phyloP scores from a whole-genome alignment of 2,113 vertebrate species.

The Tyto alba region DNA sequence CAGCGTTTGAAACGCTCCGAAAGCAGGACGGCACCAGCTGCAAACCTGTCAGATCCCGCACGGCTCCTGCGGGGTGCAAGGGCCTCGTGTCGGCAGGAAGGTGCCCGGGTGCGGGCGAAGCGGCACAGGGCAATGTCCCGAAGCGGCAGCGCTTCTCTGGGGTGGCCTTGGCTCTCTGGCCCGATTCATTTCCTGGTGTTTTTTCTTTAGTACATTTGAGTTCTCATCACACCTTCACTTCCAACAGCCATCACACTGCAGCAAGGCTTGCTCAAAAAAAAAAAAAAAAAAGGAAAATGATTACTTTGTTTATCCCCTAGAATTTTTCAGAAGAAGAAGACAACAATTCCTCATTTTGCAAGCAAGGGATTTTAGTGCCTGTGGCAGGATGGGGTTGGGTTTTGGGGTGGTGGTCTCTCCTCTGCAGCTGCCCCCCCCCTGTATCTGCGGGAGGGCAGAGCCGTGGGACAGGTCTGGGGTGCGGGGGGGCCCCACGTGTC shows the following conservation, averaged over 20 bases:
- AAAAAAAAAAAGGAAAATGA: neutral
- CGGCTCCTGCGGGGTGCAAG: neutral
- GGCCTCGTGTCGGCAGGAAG: neutral
- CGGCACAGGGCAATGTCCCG: fast-evolving
- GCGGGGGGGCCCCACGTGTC: too few species aligned
- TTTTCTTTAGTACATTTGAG: neutral
- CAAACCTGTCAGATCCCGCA: neutral
- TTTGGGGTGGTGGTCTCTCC: neutral
- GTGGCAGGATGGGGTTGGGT: neutral
- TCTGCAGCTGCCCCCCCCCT: too few species aligned
- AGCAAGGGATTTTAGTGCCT: neutral
- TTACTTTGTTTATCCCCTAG: fast-evolving
- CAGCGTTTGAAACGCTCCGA: neutral
- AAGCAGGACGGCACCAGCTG: too few species aligned
- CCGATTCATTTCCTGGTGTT: neutral
- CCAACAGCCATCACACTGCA: neutral
- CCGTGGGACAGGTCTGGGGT: neutral
- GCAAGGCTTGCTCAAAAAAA: neutral
- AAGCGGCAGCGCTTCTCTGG: fast-evolving
- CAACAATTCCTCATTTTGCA: neutral
- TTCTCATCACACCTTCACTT: neutral
- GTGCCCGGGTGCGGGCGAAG: neutral
- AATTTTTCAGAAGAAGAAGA: neutral
- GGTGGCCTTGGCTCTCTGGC: neutral
- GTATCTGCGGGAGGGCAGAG: neutral